Conservation (phyloP, 2,113 vertebrate species). For the Corythornis vintsioides region DNA sequence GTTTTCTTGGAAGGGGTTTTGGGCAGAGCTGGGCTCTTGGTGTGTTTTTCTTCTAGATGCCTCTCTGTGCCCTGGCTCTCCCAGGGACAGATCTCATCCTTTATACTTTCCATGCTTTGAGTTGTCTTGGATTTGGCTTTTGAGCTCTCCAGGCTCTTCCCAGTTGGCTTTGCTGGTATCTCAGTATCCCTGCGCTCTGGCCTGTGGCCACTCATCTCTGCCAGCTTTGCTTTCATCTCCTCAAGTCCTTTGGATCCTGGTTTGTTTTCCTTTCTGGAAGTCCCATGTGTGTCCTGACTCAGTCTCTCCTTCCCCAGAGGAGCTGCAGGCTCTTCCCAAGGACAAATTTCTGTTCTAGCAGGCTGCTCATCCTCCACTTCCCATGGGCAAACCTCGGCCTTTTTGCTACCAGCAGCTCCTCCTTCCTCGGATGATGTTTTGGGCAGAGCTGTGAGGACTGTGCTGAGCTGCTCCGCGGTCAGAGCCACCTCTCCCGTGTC, state of each 20-base stretch:
- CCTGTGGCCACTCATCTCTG: fast-evolving
- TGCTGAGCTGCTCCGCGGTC: background rate
- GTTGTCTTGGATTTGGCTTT: background rate
- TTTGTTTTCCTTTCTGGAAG: background rate
- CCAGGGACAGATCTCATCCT: background rate
- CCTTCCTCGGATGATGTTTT: background rate
- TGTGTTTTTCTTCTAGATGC: background rate
- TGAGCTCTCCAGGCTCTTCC: background rate
- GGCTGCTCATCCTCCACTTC: background rate
- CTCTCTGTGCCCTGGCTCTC: background rate
- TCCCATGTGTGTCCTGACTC: fast-evolving
- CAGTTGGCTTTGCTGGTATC: background rate
- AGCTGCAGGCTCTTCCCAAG: slow-evolving; percentile 37
- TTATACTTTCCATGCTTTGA: background rate
- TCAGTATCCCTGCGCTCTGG: background rate
- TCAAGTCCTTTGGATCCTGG: background rate
- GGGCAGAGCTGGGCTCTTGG: background rate
- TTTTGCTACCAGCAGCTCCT: background rate
- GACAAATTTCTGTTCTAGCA: background rate
- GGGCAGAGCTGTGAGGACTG: background rate
- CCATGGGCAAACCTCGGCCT: slow-evolving; percentile 54
- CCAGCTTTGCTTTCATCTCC: background rate
- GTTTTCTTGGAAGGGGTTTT: background rate
- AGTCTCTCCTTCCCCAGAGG: fast-evolving
- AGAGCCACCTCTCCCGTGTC: background rate